phyloP scores from a whole-genome alignment of 2,113 vertebrate genomes.

The Hystrix cristata region DNA sequence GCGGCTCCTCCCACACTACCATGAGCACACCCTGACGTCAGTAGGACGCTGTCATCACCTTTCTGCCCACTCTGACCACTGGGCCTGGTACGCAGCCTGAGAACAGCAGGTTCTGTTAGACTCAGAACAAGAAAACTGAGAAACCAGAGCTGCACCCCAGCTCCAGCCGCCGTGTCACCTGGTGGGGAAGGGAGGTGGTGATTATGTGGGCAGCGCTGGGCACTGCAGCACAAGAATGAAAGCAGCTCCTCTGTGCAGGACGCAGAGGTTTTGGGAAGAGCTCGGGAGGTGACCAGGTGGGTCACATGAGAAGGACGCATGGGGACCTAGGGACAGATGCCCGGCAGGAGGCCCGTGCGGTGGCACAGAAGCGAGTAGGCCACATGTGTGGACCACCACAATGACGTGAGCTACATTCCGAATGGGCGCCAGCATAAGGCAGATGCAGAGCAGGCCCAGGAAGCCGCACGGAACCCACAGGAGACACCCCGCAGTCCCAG shows the following conservation, averaged over 20 bases:
- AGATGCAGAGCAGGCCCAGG: not conserved
- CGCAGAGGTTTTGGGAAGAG: not conserved
- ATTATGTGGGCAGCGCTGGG: fast-evolving
- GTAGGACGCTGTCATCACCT: fast-evolving
- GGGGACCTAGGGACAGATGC: fast-evolving
- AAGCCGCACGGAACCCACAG: not conserved
- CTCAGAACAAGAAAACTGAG: not conserved
- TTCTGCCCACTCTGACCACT: no score
- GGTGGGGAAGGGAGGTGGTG: fast-evolving
- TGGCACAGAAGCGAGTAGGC: no score
- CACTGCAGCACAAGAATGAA: no score
- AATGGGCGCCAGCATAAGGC: fast-evolving
- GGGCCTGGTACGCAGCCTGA: fast-evolving
- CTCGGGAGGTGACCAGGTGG: fast-evolving
- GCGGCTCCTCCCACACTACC: fast-evolving
- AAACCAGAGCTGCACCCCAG: no score
- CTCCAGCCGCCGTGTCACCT: fast-evolving
- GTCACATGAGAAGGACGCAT: fast-evolving
- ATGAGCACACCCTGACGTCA: not conserved
- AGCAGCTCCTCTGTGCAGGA: not conserved
- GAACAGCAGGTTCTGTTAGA: fast-evolving
- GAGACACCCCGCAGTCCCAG: fast-evolving
- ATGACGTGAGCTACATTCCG: fast-evolving
- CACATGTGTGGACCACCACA: fast-evolving
- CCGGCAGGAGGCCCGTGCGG: fast-evolving